phyloP scores from a whole-genome alignment of 2,113 vertebrate genomes.

The Melanocharis versteri region DNA sequence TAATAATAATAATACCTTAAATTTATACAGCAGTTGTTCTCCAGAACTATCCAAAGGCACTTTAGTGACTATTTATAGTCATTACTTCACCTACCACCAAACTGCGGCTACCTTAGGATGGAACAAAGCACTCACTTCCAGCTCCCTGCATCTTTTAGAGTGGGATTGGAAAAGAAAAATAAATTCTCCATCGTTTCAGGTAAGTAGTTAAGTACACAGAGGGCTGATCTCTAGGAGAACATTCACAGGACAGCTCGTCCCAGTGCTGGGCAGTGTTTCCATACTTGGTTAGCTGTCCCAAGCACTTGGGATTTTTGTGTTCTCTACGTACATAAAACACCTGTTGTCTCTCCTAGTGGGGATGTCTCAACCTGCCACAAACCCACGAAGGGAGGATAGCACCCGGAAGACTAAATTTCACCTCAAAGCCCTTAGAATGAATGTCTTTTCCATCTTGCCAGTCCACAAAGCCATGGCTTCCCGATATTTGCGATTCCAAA shows the following conservation, averaged over 20 bases:
- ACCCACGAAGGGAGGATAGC: not conserved
- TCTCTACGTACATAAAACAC: not conserved
- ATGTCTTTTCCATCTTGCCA: not conserved
- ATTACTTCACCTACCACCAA: constrained; percentile 48
- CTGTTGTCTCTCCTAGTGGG: not conserved
- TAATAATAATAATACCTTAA: constrained; percentile 73
- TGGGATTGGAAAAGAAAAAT: constrained; percentile 9
- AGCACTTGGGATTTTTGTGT: not conserved
- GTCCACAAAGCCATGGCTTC: not conserved
- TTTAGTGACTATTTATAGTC: constrained; percentile 72
- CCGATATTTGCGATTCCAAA: not conserved
- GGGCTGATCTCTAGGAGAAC: constrained; percentile 16
- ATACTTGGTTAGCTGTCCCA: not conserved
- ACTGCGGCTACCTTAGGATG: constrained; percentile 47
- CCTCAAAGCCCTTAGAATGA: not conserved
- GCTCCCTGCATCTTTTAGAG: constrained; percentile 45
- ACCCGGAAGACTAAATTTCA: not conserved
- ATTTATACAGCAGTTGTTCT: constrained; percentile 60
- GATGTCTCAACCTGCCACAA: not conserved
- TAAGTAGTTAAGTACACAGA: constrained; percentile 29
- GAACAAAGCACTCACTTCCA: constrained; percentile 39
- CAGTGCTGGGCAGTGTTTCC: not conserved
- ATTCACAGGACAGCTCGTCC: not conserved
- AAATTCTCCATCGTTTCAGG: not conserved
- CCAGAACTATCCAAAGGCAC: constrained; percentile 56